Evolutionary conservation across 2,113 vertebrate genomes (phyloP).

Genomic region (Octodon degus): DNA sequence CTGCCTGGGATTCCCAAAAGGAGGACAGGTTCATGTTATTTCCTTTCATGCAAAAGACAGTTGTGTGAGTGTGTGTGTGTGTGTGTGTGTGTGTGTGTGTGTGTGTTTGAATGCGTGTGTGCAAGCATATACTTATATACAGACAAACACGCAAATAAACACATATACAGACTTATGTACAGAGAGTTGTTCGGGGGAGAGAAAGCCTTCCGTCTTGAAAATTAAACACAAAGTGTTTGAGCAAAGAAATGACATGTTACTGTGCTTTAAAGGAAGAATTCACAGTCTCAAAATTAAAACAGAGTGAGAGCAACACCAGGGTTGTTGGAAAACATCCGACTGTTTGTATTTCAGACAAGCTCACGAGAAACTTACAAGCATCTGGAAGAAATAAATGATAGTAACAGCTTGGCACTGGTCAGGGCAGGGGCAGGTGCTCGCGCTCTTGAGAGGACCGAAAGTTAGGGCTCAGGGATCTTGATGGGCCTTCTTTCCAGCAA

Average conservation of each 20-base stretch:
- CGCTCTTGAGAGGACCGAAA: background rate
- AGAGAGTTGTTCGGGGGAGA: background rate
- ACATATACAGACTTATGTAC: background rate
- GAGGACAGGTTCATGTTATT: background rate
- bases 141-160: background rate
- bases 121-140: background rate
- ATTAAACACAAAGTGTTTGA: background rate
- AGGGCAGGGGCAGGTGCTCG: rapidly evolving
- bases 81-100: background rate
- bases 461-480: background rate
- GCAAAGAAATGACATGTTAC: background rate
- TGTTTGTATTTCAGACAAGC: background rate
- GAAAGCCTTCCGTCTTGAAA: conserved; percentile 18
- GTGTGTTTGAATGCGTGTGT: background rate
- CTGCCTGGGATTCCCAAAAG: background rate
- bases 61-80: background rate
- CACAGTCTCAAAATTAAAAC: conserved; percentile 32
- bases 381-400: background rate
- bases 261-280: conserved; percentile 10
- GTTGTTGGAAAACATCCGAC: background rate
- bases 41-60: background rate
- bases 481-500: background rate
- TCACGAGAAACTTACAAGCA: background rate
- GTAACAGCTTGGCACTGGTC: background rate
- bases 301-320: background rate